Evolutionary conservation across 2,888 invertebrate genomes (phyloP), one percentile per base, ranked within the genome.

Genomic region (Apotomis turbidana): DNA sequence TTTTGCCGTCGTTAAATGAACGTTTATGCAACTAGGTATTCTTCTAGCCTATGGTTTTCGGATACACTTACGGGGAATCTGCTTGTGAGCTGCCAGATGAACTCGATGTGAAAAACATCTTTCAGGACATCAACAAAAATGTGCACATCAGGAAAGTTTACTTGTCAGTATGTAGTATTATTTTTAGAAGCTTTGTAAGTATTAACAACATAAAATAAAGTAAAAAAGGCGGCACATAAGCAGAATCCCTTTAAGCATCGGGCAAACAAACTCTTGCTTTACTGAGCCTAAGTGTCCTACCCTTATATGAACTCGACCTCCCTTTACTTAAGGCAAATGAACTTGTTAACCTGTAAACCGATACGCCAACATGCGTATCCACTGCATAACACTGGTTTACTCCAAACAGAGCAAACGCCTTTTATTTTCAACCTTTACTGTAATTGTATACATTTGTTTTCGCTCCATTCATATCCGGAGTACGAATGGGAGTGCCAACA

Each of bases 371-470:
- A n/a, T 67, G 51, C 59, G 60, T 72, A 58, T 68, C 44, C 46
- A 67, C 51, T 59, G 63, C 58, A 61, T 49, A 68, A 68, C 27
- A 52, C 44, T 62, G 10, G 68, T 58, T 38, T 41, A 36, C 54
- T 68, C 57, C 49, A 36, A 61, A 68, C 49, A 61, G 15, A 67
- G 55, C 12, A 46, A 46, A 27, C 44, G 61, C 62, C 57, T 72
- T 72, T 59, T 68, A 58, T 71, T 62, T 71, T 58, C 15, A 49
- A 59, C 13, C 55, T 59, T 62, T 36, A 13, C 51, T 41, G 71
- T 71, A 71, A 71, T 67, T 68, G 27, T 68, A 71, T 71, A 71
- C 52, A 52, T 36, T 58, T 58, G 46, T 72, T 71, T 67, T 71
- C 62, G 57, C 36, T 58, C 63, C 46, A 68, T 72, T 72, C 72